Base-by-base conservation (phyloP, 2,113 vertebrate genomes). In the Pangasianodon gigas region DNA sequence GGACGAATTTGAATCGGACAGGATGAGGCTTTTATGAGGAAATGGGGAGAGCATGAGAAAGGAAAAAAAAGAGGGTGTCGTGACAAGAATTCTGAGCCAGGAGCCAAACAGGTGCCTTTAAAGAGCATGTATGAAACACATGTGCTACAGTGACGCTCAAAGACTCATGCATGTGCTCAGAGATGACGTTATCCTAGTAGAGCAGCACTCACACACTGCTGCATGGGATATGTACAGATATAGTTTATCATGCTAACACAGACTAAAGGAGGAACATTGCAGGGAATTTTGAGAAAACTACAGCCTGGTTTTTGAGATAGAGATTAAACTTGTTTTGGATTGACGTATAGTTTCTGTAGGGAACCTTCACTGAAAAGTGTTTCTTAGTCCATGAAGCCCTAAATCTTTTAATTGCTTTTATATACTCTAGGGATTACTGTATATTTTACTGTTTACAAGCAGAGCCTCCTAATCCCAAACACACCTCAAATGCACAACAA, bases 21-120 rank as follows among this genome's bases (percentile, higher is more conserved):
- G 87, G 90, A 86, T 89, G 85, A 90, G 88, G 89, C 89, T 86
- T 90, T 92, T 84, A 80, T 89, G 84, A 90, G 89, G 89, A 92
- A 83, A 90, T 85, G 41, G 80, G 88, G 52, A 56, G 71, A 13
- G 74, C 62, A 65, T 88, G 75, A 80, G 89, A 88, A 86, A 41
- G 74, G 74, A n/a, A 46, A 54, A 13, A 79, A 79, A 60, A 51
- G 21, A 75, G 29, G 82, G 41, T 41, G 83, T 14, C 44, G 24
- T 65, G 67, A 26, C n/a, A 48, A 77, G 79, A 88, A 85, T 58
- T 80, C 87, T 71, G 58, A 80, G 87, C 89, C 13, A n/a, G 69
- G 51, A 46, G 37, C 82, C 82, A 84, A 62, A 89, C 87, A 91
- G 89, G 87, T 90, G 91, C 77, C 77, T 75, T 56, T 58, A 81